Evolutionary conservation across 1,140 invertebrate species (phyloP), one percentile per base, ranked within the genome.

Genomic region (Drosophila novamexicana): DNA sequence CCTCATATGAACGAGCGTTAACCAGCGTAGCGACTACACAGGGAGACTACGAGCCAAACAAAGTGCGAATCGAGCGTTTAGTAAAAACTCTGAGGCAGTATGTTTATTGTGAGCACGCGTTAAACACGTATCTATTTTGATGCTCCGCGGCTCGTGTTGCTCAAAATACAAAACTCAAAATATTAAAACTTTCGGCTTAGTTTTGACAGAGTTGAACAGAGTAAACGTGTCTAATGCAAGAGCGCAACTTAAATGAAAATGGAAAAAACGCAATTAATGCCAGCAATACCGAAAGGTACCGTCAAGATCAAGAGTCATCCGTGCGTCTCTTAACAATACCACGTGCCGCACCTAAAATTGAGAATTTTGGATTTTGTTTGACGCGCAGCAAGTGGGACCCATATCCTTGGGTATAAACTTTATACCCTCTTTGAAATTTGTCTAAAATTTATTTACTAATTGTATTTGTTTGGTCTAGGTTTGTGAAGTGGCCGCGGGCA

Each of bases 381-480:
- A 95, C 94, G 1, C 93, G 95, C 64, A 95, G 94, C 18, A 95
- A 95, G 81, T 96, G 95, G 95, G 95, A 96, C 92, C 95, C 95
- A 6, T 96, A 96, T 93, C 95, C 95, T 36, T 95, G 95, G 95
- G 93, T 95, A 80, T 69, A 36, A 45, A 8, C 0, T 7, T 18
- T 10, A 12, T 7, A 42, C 4, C 0, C 9, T 7, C 39, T 12
- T 16, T 12, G 2, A 8, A 18, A 32, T n/a, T 32, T n/a, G 52
- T 83, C 4, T 91, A 93, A 61, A 53, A 49, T 50, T 79, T 81
- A 7, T 83, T 93, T 9, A 80, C 91, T 29, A 5, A 29, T 29
- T 93, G 16, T 52, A 37, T 65, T 45, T 68, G 29, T 14, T 54
- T 54, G 37, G 39, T 52, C 56, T 76, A 93, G 92, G 91, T 93